These are phyloP conservation scores for Atrina japonica DNA, from an alignment of 2,888 invertebrate species.

Conservation along the genomic window DNA sequence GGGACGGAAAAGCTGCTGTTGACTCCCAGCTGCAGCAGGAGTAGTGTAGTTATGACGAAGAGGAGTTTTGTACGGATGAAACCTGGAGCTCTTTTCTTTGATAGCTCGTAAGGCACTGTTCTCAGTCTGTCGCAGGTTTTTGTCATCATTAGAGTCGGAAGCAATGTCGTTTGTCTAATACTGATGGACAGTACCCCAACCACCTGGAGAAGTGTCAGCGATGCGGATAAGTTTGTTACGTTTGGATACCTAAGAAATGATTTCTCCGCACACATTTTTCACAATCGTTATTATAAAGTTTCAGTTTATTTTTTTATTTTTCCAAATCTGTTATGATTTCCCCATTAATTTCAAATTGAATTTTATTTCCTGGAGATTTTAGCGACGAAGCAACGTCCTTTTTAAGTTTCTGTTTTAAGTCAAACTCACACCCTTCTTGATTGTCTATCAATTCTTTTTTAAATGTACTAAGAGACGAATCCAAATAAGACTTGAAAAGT, in stretches of 20 bases:
- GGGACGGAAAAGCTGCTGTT: slow-evolving; percentile 7
- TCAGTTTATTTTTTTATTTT: too few species aligned
- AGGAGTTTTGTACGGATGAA: neutral
- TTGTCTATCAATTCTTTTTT: neutral
- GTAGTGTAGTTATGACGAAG: neutral
- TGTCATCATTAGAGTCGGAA: slow-evolving; percentile 23
- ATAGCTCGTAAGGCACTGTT: slow-evolving; percentile 14
- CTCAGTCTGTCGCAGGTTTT: slow-evolving; percentile 14
- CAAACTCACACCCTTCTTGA: slow-evolving; percentile 8
- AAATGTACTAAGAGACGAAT: too few species aligned
- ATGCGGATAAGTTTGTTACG: slow-evolving; percentile 19
- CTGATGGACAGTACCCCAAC: slow-evolving; percentile 16
- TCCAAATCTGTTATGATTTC: slow-evolving; percentile 3
- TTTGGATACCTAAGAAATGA: slow-evolving; percentile 16
- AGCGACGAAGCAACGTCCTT: slow-evolving; percentile 8
- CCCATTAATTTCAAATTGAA: slow-evolving; percentile 7
- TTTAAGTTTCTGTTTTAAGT: neutral
- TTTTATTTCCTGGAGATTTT: neutral
- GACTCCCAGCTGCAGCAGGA: neutral
- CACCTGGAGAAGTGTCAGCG: slow-evolving; percentile 23
- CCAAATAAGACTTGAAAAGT: too few species aligned
- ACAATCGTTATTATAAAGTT: too few species aligned
- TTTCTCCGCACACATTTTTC: neutral
- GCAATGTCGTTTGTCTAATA: slow-evolving; percentile 21
- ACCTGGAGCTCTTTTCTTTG: slow-evolving; percentile 4